phyloP scores from a whole-genome alignment of 2,888 invertebrate genomes.

The Diadegma fenestrale region DNA sequence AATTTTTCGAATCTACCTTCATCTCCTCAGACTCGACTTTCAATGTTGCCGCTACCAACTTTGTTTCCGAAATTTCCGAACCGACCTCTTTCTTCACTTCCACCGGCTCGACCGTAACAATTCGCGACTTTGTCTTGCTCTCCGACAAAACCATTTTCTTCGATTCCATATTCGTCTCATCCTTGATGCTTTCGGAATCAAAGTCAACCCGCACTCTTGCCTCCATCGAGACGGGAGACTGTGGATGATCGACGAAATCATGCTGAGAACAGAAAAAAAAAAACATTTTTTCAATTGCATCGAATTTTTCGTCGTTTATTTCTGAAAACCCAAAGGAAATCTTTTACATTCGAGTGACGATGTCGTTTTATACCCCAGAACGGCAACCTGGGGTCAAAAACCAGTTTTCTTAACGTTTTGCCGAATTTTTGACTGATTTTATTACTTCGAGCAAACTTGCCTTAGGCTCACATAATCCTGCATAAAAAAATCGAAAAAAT shows the following conservation, averaged over 20 bases:
- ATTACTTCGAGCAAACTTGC: no score
- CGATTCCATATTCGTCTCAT: slow-evolving; percentile 72
- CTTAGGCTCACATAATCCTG: no score
- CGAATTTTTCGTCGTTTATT: not conserved
- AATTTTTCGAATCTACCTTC: slow-evolving; percentile 71
- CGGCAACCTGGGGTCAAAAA: no score
- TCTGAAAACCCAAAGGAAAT: not conserved
- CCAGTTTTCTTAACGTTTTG: no score
- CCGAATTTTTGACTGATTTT: no score
- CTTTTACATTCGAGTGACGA: not conserved
- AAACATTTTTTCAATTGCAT: not conserved
- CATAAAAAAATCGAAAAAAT: no score
- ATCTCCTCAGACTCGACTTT: slow-evolving; percentile 72
- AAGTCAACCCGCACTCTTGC: slow-evolving; percentile 72
- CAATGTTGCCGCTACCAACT: slow-evolving; percentile 68
- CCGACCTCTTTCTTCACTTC: slow-evolving; percentile 61
- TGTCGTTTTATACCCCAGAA: no score
- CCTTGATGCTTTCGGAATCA: slow-evolving; percentile 74
- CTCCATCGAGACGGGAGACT: slow-evolving; percentile 76
- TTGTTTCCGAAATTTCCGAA: slow-evolving; percentile 59
- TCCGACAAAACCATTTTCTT: slow-evolving; percentile 63
- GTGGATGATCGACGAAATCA: slow-evolving; percentile 77
- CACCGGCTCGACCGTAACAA: slow-evolving; percentile 32
- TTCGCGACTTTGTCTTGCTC: slow-evolving; percentile 45
- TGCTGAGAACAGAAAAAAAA: slow-evolving; percentile 73